Evolutionary conservation across 2,113 vertebrate species (phyloP), one percentile per base, ranked within the genome.

Genomic region (Nanorana parkeri): DNA sequence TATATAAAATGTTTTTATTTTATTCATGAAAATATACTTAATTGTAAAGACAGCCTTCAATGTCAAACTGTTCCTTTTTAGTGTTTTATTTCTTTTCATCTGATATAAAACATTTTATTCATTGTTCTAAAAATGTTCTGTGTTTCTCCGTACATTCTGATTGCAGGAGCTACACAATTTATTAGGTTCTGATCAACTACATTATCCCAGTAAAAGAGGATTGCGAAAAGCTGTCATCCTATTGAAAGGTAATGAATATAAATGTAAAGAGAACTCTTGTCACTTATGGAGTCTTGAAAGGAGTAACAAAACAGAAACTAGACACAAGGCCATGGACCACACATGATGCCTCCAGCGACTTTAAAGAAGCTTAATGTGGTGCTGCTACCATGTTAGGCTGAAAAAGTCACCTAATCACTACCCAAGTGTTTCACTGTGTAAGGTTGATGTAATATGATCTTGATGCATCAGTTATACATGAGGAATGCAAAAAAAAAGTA

Each of bases 241-340:
- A 77, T 77, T 77, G 60, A 77, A 77, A 55, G 58, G 64, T 63
- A 63, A 77, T 77, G 74, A 77, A 77, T 77, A 77, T 77, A 77
- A 77, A 77, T 77, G 74, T 77, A 77, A 63, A 77, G 74, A 77
- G 74, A 77, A 77, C 74, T 77, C 74, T 77, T 77, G 74, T 65
- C 74, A 52, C 60, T 77, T 77, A 77, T 65, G 60, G 74, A 77
- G 60, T 77, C 60, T 52, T 77, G 74, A 77, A 77, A 77, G 74
- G 51, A 77, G 32, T 64, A 63, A 51, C 74, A 77, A 77, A 76
- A 77, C 51, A 64, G 74, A 77, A 77, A 77, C 58, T 77, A 77
- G 74, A 77, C 74, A 77, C 74, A 77, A 64, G 74, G 56, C 74
- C 47, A 28, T 63, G 60, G 74, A 77, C 74, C 74, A 77, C 74